Percentiles rank a stretch among this genome's conserved stretches.
Conservation (phyloP, 53 echinoderm and acorn worm species). For the Hippasteria phrygiana region DNA sequence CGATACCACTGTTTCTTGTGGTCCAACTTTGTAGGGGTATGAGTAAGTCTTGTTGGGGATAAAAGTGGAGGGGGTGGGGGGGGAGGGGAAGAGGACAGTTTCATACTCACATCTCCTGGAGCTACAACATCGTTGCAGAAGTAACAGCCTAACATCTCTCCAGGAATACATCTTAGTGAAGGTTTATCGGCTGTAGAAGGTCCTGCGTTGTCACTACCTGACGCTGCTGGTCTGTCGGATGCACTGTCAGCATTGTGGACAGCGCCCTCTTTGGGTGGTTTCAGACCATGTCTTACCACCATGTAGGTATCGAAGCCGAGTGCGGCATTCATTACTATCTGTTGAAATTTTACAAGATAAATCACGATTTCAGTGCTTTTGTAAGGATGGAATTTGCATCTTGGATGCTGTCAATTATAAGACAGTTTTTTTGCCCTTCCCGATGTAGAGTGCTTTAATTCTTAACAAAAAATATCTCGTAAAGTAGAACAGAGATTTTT, state of each 20-base stretch:
- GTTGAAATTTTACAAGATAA: not conserved
- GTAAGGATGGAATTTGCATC: too few relatives aligned
- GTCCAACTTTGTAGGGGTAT: not conserved
- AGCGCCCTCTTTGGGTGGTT: conserved; percentile 59
- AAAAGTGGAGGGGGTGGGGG: not conserved
- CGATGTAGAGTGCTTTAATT: too few relatives aligned
- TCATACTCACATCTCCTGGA: conserved; percentile 92
- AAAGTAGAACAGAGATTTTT: too few relatives aligned
- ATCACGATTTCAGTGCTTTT: not conserved
- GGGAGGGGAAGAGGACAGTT: not conserved
- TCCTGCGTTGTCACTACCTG: not conserved
- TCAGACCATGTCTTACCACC: conserved; percentile 96
- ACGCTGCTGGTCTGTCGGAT: conserved; percentile 19
- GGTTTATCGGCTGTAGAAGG: not conserved
- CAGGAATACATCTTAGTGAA: conserved; percentile 75
- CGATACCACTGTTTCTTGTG: too few relatives aligned
- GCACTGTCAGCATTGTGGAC: not conserved
- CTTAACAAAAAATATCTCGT: too few relatives aligned
- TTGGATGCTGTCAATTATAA: too few relatives aligned
- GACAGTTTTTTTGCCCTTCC: too few relatives aligned
- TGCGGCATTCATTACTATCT: conserved; percentile 97
- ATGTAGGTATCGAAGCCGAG: conserved; percentile 97
- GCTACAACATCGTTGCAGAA: conserved; percentile 99
- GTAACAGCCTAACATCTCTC: conserved; percentile 90
- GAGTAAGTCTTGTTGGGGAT: not conserved